Base-by-base conservation (phyloP, 2,113 vertebrate species). In the Laterallus jamaicensis region DNA sequence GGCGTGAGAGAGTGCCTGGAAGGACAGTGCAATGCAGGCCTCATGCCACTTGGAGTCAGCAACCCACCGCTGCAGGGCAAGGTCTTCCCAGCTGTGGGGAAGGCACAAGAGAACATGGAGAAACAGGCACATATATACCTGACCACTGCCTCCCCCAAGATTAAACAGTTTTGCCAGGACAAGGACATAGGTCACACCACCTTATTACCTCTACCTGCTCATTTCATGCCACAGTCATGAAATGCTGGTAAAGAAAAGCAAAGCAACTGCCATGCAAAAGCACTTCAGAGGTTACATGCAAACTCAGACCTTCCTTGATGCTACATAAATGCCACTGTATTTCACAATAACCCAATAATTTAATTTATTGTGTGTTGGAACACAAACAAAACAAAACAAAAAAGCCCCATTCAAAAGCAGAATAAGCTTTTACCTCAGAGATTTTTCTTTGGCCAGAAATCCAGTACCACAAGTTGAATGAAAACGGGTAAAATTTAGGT, bases 41-140 rank as follows among this genome's bases (percentile, higher is more conserved):
- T 66, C 6, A 49, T 2, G 80, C 91, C 93, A 54, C 93, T 54
- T 58, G 93, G 88, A 95, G 93, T 64, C 96, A 90, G 86, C 88
- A 91, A 66, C 31, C 92, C 83, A 16, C 88, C 63, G 77, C 84
- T 80, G 68, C 80, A 76, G 44, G 89, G 66, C 69, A 80, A 55
- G 26, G 25, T 20, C 40, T 11, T 35, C 32, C 40, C 37, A 37
- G 58, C 59, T 20, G 26, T 11, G 31, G 22, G 52, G 15, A 55
- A 50, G 47, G 26, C 70, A 32, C n/a, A 54, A 47, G 71, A 24
- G 25, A 40, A 24, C 32, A 4, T 4, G 24, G 20, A 62, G 56
- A 73, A 77, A 16, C 9, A n/a, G 40, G 20, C 8, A 24, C 9
- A 1, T 4, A 35, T 12, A 39, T 44, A 54, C 44, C 50, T 26